Conservation (phyloP, 2,113 vertebrate genomes). For the Myrmecophaga tridactyla region DNA sequence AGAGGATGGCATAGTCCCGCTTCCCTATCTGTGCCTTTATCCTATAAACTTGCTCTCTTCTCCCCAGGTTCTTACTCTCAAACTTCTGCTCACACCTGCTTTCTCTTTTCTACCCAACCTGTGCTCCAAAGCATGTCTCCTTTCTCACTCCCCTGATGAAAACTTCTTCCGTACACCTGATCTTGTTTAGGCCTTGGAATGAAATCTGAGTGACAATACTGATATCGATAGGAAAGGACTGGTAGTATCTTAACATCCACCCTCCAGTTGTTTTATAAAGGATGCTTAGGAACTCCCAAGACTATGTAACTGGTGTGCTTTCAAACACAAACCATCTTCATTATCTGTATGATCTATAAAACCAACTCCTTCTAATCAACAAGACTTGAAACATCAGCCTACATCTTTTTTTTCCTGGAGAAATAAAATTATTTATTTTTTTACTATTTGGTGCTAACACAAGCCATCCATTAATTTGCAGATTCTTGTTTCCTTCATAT, state of each 20-base stretch:
- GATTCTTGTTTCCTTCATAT: slow-evolving; percentile 44
- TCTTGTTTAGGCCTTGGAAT: background rate
- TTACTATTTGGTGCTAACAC: slow-evolving; percentile 31
- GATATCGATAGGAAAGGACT: background rate
- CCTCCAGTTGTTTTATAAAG: background rate
- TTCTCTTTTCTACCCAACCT: background rate
- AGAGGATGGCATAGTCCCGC: background rate
- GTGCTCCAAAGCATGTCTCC: background rate
- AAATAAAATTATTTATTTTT: slow-evolving; percentile 53
- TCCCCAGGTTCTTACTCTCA: background rate
- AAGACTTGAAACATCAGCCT: background rate
- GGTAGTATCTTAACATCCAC: background rate
- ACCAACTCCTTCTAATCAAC: background rate
- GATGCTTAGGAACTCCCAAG: background rate
- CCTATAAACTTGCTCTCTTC: background rate
- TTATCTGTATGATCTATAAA: background rate
- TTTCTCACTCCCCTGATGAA: background rate
- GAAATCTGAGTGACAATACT: background rate
- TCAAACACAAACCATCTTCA: background rate
- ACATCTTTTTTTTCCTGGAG: background rate
- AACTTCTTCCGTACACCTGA: background rate
- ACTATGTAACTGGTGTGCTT: background rate
- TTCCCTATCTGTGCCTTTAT: background rate
- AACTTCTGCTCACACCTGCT: accelerated
- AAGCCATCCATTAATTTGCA: slow-evolving; percentile 26